Conservation (phyloP, 2,888 invertebrate species). For the Drosophila rubida region DNA sequence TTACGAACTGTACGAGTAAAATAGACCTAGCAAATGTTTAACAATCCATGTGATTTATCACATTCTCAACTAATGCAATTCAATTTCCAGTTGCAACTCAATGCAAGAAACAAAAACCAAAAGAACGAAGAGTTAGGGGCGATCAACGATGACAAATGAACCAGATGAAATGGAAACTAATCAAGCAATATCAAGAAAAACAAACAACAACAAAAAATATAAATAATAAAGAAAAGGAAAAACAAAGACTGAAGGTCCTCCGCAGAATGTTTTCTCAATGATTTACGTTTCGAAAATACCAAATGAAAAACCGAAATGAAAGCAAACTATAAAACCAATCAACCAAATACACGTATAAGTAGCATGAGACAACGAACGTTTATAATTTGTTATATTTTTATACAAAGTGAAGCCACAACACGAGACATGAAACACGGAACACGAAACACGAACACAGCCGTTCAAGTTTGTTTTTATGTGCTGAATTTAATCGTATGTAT, state of each 20-base stretch:
- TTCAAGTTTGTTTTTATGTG: constrained; percentile 51
- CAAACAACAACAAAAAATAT: constrained; percentile 29
- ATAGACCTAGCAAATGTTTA: constrained; percentile 46
- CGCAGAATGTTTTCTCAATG: constrained; percentile 73
- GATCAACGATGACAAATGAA: constrained; percentile 39
- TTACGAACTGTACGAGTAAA: constrained; percentile 28
- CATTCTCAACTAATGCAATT: constrained; percentile 25
- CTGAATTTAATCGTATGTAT: constrained; percentile 51
- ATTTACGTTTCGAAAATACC: constrained; percentile 46
- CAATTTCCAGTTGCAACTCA: constrained; percentile 31
- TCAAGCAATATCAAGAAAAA: constrained; percentile 64
- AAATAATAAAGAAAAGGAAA: constrained; percentile 26
- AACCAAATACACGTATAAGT: constrained; percentile 48
- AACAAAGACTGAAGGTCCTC: constrained; percentile 78
- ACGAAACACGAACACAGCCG: constrained; percentile 11
- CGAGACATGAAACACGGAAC: neutral
- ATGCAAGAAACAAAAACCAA: constrained; percentile 1
- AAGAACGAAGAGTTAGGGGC: neutral
- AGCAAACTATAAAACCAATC: constrained; percentile 38
- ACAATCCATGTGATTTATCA: constrained; percentile 44
- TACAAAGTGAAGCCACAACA: constrained; percentile 41
- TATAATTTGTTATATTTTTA: constrained; percentile 79
- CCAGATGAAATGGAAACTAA: constrained; percentile 40
- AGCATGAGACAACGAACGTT: constrained; percentile 72
- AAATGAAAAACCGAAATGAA: constrained; percentile 10